phyloP scores from a whole-genome alignment of 2,113 vertebrate species.

The Procavia capensis region DNA sequence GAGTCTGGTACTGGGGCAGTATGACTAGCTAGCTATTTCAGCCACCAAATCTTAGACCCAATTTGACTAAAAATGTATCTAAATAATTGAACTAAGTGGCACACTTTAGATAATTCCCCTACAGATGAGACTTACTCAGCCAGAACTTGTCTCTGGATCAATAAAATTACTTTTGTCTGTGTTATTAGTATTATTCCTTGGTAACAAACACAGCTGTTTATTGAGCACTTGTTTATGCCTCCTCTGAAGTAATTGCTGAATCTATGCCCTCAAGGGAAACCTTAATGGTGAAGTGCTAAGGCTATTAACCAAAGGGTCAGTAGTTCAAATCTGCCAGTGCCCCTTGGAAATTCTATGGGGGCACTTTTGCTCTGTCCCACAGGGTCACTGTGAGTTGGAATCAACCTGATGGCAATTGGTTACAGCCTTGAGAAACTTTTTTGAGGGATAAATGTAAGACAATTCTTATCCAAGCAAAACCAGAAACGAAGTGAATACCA shows the following conservation, averaged over 20 bases:
- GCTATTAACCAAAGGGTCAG: too few relatives aligned
- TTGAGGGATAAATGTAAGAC: neutral
- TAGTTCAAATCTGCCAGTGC: too few relatives aligned
- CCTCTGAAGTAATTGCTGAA: neutral
- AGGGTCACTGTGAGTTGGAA: too few relatives aligned
- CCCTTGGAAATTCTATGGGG: too few relatives aligned
- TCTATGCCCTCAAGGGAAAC: neutral
- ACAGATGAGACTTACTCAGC: neutral
- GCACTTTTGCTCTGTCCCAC: too few relatives aligned
- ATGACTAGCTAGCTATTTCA: neutral
- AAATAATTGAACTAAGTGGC: neutral
- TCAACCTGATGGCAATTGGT: too few relatives aligned
- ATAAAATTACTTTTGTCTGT: neutral
- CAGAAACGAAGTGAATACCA: neutral
- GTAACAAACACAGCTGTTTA: neutral
- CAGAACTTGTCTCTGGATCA: slow-evolving; percentile 30
- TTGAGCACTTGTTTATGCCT: neutral
- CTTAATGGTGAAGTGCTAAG: too few relatives aligned
- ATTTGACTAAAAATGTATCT: neutral
- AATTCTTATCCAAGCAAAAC: neutral
- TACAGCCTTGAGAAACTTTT: too few relatives aligned
- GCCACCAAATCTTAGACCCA: neutral
- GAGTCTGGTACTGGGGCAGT: neutral
- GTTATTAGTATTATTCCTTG: neutral
- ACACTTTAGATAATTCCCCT: neutral